Conservation (phyloP, 2,113 vertebrate genomes). For the Corvus cornix region DNA sequence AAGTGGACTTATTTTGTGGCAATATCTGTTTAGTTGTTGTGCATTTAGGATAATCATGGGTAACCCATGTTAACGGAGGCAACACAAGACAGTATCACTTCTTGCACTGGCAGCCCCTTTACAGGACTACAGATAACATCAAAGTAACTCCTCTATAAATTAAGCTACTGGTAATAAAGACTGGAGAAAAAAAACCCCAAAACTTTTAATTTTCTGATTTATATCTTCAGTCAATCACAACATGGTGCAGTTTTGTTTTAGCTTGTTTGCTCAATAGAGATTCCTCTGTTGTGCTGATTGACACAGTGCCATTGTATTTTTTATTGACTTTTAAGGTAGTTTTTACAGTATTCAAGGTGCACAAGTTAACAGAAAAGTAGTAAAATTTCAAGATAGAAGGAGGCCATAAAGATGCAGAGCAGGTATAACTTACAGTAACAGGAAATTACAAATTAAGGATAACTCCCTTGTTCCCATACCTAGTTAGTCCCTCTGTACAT, state of each 20-base stretch:
- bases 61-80: constrained; percentile 18
- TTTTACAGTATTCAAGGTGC: constrained; percentile 71
- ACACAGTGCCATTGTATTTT: constrained; percentile 62
- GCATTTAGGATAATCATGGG: background rate
- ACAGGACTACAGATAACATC: constrained; percentile 53
- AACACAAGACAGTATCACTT: background rate
- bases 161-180: constrained; percentile 65
- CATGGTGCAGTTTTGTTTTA: constrained; percentile 52
- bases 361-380: constrained; percentile 67
- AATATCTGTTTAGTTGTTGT: background rate
- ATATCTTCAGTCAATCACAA: constrained; percentile 73
- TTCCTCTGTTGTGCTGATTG: constrained; percentile 58
- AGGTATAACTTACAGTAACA: constrained; percentile 56
- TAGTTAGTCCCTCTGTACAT: background rate
- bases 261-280: constrained; percentile 59
- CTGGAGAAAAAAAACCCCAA: background rate
- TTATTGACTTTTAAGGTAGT: constrained; percentile 65
- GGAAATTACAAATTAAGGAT: constrained; percentile 47
- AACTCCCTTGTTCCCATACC: background rate
- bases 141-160: constrained; percentile 62
- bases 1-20: background rate
- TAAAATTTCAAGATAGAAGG: constrained; percentile 64
- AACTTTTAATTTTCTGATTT: constrained; percentile 73
- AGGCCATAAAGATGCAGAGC: constrained; percentile 55
- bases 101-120: constrained; percentile 9